phyloP scores from a whole-genome alignment of 2,888 invertebrate species.

The Onthophagus sagittarius region DNA sequence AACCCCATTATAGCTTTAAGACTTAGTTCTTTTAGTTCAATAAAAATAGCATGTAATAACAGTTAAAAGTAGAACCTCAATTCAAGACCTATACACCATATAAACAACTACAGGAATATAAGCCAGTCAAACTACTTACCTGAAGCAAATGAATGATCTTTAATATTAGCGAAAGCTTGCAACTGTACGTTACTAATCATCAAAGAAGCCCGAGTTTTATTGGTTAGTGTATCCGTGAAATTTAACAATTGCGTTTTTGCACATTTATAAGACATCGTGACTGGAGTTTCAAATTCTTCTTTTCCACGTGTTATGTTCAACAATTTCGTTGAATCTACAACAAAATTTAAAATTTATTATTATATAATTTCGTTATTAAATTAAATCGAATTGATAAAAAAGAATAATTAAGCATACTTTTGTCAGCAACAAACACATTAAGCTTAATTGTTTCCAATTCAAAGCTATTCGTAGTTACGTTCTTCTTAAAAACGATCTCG shows the following conservation, averaged over 20 bases:
- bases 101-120: too few species aligned
- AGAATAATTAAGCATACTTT: constrained; percentile 6
- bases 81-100: too few species aligned
- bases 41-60: too few species aligned
- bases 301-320: constrained; percentile 52
- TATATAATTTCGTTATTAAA: background rate
- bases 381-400: background rate
- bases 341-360: constrained; percentile 1
- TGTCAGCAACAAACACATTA: background rate
- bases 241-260: constrained; percentile 56
- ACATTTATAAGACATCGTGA: constrained; percentile 72
- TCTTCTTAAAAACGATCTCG: constrained; percentile 31
- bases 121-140: too few species aligned
- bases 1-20: too few species aligned
- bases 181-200: constrained; percentile 63
- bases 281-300: constrained; percentile 57
- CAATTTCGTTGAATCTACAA: constrained; percentile 40
- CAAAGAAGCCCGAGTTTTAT: constrained; percentile 51
- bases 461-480: constrained; percentile 28
- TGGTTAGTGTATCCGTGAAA: constrained; percentile 48
- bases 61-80: too few species aligned
- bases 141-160: constrained; percentile 57
- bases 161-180: constrained; percentile 64
- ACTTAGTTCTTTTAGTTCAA: too few species aligned
- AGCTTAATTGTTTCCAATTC: constrained; percentile 27